Evolutionary conservation across 2,113 vertebrate genomes (phyloP).

Genomic region (Columbina picui): DNA sequence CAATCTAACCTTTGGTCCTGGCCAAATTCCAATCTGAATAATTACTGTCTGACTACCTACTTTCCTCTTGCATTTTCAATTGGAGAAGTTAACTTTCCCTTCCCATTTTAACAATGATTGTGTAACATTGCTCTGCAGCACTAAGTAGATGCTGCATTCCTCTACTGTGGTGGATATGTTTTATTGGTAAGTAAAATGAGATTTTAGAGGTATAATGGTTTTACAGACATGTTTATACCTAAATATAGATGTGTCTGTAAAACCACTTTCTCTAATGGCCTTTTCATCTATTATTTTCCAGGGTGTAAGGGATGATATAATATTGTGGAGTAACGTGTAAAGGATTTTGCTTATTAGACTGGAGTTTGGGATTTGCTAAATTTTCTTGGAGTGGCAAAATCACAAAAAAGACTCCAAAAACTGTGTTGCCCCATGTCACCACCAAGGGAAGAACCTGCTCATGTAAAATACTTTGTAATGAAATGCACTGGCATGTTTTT

Average conservation of each 20-base stretch:
- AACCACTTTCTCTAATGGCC: conserved; percentile 1
- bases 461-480: neutral
- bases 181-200: conserved; percentile 23
- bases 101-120: conserved; percentile 35
- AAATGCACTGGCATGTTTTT: neutral
- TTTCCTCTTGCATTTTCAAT: conserved; percentile 48
- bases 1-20: conserved; percentile 61
- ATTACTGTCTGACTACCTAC: conserved; percentile 55
- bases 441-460: neutral
- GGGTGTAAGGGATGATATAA: neutral
- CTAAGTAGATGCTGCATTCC: neutral
- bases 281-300: neutral
- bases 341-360: neutral
- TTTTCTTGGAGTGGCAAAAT: neutral
- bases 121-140: conserved; percentile 39
- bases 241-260: conserved; percentile 40
- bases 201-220: conserved; percentile 22
- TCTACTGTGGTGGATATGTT: neutral
- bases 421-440: neutral
- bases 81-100: conserved; percentile 30
- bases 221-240: conserved; percentile 44
- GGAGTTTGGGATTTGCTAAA: neutral
- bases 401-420: neutral
- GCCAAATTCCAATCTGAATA: conserved; percentile 62
- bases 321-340: neutral